These are phyloP conservation scores for Charadrius vociferus DNA, from an alignment of 2,113 vertebrate genomes.

Conservation along the genomic window DNA sequence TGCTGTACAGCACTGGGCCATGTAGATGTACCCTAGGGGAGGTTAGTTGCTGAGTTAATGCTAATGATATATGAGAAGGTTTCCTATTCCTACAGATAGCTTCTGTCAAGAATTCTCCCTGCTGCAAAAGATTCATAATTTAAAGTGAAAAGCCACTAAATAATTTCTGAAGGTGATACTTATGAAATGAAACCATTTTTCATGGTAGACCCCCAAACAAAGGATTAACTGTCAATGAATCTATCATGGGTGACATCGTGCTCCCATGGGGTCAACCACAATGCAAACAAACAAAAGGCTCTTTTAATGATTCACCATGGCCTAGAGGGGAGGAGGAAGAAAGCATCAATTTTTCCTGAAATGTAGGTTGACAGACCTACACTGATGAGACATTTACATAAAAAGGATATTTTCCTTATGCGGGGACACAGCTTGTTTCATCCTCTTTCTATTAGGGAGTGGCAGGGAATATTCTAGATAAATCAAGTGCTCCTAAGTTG, in stretches of 20 bases:
- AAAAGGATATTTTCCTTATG: background rate
- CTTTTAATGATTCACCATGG: background rate
- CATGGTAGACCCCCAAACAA: background rate
- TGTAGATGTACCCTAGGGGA: background rate
- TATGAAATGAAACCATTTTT: slow-evolving; percentile 9
- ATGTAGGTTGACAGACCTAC: background rate
- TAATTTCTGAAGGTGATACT: slow-evolving; percentile 39
- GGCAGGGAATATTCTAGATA: background rate
- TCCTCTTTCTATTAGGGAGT: background rate
- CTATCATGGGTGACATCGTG: background rate
- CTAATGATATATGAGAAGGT: background rate
- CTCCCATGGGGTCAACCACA: background rate
- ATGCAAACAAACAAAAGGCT: slow-evolving; percentile 1
- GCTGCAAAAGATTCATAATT: background rate
- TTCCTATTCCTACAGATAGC: background rate
- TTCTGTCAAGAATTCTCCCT: background rate
- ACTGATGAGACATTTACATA: background rate
- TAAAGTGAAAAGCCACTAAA: slow-evolving; percentile 38
- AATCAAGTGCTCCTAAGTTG: background rate
- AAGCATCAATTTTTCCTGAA: background rate
- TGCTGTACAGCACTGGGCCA: background rate
- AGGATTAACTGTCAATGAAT: background rate
- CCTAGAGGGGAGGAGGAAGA: background rate
- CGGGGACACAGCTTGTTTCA: background rate
- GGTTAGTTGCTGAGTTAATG: background rate